Evolutionary conservation across 2,888 invertebrate genomes (phyloP), one percentile per base, ranked within the genome.

Genomic region (Petrolisthes manimaculis): DNA sequence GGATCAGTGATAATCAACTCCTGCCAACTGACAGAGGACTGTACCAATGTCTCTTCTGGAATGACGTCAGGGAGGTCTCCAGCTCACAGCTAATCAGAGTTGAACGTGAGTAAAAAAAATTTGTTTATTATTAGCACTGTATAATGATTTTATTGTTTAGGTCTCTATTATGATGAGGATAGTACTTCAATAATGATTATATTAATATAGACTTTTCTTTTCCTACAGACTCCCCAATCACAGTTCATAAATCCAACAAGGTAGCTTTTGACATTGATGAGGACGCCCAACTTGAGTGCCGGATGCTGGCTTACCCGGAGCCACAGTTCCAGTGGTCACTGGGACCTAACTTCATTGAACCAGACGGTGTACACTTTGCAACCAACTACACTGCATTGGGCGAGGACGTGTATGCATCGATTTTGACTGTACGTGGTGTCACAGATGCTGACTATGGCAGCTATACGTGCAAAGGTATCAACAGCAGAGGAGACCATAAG

Each of bases 1-100:
- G 93, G 9, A 85, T 87, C 21, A 85, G 89, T 21, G 91, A 91
- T 51, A 91, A 92, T 61, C 91, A 91, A 61, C 91, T 93, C 71
- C 91, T 92, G 55, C 92, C 97, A 0, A 95, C 95, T 75, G 98
- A 98, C 93, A 95, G 97, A 83, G 98, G 98, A 80, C 95, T 96
- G 84, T 98, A 97, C 93, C 95, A 96, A 3, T 98, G 98, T 93
- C 95, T 96, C 80, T 97, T 97, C 92, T 96, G 96, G 93, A 98
- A 98, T 93, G 97, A 97, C 93, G 97, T 97, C 21, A 96, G 96
- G 93, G 95, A 95, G 92, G 96, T 96, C 81, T 97, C 97, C 92
- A 97, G 97, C 12, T 96, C 96, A 91, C 97, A 97, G 97, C 96
- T 97, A 93, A 94, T 98, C 86, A 95, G 97, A 92, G 97, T 98